Conservation (phyloP, 2,888 invertebrate genomes). For the Polyploca ridens region DNA sequence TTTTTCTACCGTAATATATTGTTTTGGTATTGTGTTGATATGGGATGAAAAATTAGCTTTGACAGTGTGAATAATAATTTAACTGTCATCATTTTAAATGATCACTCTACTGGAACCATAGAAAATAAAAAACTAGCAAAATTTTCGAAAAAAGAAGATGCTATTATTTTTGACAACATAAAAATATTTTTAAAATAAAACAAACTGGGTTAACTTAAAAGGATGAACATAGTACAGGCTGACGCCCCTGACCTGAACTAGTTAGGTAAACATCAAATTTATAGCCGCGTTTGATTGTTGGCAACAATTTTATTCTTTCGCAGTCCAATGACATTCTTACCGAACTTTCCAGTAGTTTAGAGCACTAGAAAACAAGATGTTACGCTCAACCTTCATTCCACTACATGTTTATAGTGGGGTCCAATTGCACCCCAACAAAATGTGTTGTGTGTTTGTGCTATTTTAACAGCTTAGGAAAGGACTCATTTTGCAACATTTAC, state of each 20-base stretch:
- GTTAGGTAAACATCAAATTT: constrained; percentile 93
- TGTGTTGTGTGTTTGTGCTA: no score
- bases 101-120: not conserved
- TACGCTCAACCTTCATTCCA: constrained; percentile 62
- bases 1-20: no score
- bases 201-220: not conserved
- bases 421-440: not conserved
- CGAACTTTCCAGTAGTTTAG: constrained; percentile 90
- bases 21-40: no score
- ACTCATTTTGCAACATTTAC: no score
- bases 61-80: no score
- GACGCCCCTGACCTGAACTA: constrained; percentile 91
- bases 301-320: constrained; percentile 91
- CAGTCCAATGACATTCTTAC: constrained; percentile 89
- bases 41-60: no score
- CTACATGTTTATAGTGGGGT: not conserved
- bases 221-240: not conserved
- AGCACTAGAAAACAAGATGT: constrained; percentile 84
- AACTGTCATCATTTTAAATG: not conserved
- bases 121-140: not conserved
- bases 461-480: not conserved
- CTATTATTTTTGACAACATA: no score
- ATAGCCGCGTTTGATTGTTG: constrained; percentile 92
- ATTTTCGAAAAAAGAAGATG: not conserved
- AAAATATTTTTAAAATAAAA: not conserved